Percentiles rank a stretch among this genome's conserved stretches.
Conservation (phyloP, 2,797 vertebrate genomes). For the Sebastes hopkinsi region DNA sequence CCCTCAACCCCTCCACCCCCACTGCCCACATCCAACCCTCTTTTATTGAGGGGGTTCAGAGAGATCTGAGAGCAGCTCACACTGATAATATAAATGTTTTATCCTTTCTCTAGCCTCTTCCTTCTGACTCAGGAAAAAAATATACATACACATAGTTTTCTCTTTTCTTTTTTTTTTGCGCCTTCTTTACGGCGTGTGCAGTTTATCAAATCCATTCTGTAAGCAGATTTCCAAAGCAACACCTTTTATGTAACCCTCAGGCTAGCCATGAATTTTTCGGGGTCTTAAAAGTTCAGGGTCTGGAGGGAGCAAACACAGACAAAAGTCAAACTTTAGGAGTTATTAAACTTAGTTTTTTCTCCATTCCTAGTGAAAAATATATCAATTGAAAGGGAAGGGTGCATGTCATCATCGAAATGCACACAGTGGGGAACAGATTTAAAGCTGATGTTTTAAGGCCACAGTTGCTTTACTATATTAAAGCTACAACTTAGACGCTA, state of each 20-base stretch:
- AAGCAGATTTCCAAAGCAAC: conserved; percentile 74
- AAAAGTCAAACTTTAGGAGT: conserved; percentile 45
- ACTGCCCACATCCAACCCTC: conserved; percentile 10
- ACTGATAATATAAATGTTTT: conserved; percentile 73
- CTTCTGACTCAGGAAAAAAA: conserved; percentile 66
- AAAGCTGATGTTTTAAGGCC: conserved; percentile 21
- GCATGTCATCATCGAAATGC: conserved; percentile 11
- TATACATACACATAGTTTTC: conserved; percentile 23
- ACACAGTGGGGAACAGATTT: conserved; percentile 24
- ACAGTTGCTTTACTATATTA: conserved; percentile 32
- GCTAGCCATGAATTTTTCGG: conserved; percentile 70
- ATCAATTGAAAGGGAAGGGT: neutral
- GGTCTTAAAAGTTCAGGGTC: conserved; percentile 63
- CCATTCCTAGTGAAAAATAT: conserved; percentile 13
- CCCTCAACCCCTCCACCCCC: neutral
- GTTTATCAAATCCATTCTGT: conserved; percentile 74
- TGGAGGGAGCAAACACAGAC: conserved; percentile 47
- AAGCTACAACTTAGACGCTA: conserved; percentile 21
- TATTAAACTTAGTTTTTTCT: conserved; percentile 9
- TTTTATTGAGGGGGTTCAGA: conserved; percentile 49
- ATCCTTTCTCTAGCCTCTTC: conserved; percentile 65
- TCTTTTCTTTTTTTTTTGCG: conserved; percentile 5
- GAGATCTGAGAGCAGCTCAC: conserved; percentile 61
- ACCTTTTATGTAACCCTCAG: conserved; percentile 74
- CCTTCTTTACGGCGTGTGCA: conserved; percentile 44